Percentiles rank a stretch among this genome's conserved stretches.
These are phyloP conservation scores for Glaucomys volans DNA, from an alignment of 2,113 vertebrate genomes.

Conservation along the genomic window DNA sequence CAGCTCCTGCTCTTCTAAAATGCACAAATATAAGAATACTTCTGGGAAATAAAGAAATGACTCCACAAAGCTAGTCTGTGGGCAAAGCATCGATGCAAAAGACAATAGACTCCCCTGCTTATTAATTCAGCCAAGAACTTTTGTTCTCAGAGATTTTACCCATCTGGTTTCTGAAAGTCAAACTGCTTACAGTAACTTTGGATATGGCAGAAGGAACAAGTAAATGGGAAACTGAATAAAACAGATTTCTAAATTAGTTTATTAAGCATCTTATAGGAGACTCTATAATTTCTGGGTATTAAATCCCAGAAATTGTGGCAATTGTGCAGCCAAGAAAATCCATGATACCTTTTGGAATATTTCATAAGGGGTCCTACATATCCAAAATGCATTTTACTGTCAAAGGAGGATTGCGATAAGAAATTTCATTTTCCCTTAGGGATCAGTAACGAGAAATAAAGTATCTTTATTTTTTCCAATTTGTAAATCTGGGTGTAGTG, in stretches of 20 bases:
- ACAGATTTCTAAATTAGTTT: constrained; percentile 60
- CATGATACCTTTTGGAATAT: background rate
- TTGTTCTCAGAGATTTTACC: constrained; percentile 30
- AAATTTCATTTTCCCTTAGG: constrained; percentile 2
- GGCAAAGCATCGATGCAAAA: constrained; percentile 25
- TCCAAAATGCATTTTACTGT: background rate
- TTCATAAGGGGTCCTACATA: background rate
- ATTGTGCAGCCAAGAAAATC: background rate
- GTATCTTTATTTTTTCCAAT: background rate
- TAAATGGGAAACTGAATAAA: constrained; percentile 51
- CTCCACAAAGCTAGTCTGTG: background rate
- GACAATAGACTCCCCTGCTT: background rate
- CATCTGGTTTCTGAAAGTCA: constrained; percentile 67
- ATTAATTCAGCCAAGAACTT: background rate
- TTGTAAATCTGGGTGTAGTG: background rate
- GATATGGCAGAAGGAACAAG: constrained; percentile 18
- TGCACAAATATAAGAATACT: background rate
- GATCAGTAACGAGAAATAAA: constrained; percentile 25
- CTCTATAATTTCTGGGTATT: background rate
- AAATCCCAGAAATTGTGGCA: background rate
- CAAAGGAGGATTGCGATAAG: background rate
- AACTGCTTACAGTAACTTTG: constrained; percentile 34
- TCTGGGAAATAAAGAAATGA: background rate
- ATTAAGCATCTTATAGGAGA: background rate
- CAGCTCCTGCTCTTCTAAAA: background rate